Conservation (phyloP, 2,888 invertebrate genomes). For the Ophion obscuratus region DNA sequence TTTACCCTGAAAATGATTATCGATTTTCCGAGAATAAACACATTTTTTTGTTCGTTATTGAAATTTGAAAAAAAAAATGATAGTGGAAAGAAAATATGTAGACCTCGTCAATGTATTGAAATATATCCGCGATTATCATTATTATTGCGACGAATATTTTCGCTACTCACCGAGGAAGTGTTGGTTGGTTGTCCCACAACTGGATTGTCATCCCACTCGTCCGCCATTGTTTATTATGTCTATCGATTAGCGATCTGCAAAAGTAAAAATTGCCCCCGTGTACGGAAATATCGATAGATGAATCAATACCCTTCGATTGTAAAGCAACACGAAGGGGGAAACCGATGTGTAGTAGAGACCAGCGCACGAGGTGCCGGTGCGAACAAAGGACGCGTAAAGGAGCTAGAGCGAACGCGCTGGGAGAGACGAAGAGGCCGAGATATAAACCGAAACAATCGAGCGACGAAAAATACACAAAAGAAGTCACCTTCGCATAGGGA, state of each 20-base stretch:
- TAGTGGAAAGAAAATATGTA: too few species aligned
- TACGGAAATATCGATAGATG: neutral
- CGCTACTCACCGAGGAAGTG: constrained; percentile 58
- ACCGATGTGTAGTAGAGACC: too few species aligned
- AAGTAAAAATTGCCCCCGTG: neutral
- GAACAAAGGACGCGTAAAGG: constrained; percentile 47
- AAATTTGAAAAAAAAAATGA: neutral
- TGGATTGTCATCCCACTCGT: constrained; percentile 71
- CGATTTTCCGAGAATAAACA: too few species aligned
- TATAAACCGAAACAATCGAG: constrained; percentile 27
- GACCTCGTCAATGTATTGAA: neutral
- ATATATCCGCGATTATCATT: neutral
- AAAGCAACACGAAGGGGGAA: too few species aligned
- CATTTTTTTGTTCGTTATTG: neutral
- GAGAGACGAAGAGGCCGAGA: neutral
- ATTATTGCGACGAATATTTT: neutral
- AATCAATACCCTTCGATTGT: too few species aligned
- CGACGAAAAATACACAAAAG: constrained; percentile 7
- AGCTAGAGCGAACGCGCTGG: neutral
- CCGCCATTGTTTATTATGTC: constrained; percentile 69
- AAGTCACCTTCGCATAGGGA: constrained; percentile 46
- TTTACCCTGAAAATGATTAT: neutral
- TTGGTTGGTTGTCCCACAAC: constrained; percentile 36
- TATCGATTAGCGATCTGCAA: constrained; percentile 3
- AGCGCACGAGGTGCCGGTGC: constrained; percentile 7